A percentile compares a stretch with the other conserved stretches of the same genome.
Conservation (phyloP, 92 coral and sea anemone genomes). For the Porites lobata region DNA sequence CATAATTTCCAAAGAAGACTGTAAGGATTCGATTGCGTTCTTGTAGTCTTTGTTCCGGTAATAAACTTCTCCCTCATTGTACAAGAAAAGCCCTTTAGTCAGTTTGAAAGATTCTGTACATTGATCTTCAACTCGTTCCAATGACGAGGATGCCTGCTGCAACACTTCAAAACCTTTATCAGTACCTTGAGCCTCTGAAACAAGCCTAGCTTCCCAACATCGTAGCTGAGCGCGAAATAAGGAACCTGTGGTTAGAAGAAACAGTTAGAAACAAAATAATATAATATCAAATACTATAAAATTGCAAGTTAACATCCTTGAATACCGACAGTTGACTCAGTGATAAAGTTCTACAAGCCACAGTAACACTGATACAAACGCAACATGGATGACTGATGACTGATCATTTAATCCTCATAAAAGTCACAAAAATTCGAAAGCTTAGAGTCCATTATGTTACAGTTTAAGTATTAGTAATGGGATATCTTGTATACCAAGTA, state of each 20-base stretch:
- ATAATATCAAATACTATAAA: no score
- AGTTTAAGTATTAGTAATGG: no score
- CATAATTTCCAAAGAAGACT: slow-evolving; percentile 39
- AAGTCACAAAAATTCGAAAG: no score
- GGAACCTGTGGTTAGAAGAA: background rate
- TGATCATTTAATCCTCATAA: no score
- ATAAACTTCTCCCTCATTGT: slow-evolving; percentile 44
- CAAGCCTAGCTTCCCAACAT: background rate
- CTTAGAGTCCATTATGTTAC: no score
- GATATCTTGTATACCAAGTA: no score
- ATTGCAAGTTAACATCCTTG: no score
- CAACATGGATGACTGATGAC: no score
- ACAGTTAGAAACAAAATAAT: no score
- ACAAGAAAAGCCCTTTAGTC: slow-evolving; percentile 31
- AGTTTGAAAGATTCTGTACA: slow-evolving; percentile 19
- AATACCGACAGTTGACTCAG: no score
- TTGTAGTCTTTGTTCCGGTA: slow-evolving; percentile 6
- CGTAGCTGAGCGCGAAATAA: background rate
- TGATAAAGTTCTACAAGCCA: no score
- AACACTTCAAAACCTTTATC: slow-evolving; percentile 46
- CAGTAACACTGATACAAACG: no score
- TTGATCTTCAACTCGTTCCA: slow-evolving; percentile 47
- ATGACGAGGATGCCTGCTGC: slow-evolving; percentile 35
- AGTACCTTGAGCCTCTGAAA: slow-evolving; percentile 51
- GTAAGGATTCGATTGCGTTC: slow-evolving; percentile 31